phyloP scores from a whole-genome alignment of 92 coral and sea anemone species.

The Chrysogorgia sp. region DNA sequence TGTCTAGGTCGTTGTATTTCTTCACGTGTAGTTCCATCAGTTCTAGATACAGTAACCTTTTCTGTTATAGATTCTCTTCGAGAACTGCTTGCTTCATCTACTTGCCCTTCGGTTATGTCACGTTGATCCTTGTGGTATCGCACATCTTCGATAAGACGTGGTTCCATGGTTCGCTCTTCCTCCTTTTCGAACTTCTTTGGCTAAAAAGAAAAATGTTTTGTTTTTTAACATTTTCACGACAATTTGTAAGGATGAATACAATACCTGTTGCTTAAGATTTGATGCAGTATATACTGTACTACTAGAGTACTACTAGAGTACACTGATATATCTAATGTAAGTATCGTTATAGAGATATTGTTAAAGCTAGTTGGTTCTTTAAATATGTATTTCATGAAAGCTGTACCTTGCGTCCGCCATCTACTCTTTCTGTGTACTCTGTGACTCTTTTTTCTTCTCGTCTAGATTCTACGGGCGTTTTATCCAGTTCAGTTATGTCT shows the following conservation, averaged over 20 bases:
- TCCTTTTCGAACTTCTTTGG: neutral
- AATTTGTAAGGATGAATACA: no score
- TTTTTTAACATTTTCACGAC: no score
- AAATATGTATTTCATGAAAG: no score
- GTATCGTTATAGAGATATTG: no score
- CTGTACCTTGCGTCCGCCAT: neutral
- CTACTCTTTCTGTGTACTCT: neutral
- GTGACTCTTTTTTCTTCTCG: neutral
- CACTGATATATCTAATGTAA: no score
- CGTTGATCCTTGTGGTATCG: conserved; percentile 3
- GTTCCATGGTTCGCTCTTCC: neutral
- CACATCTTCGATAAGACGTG: neutral
- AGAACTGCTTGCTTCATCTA: neutral
- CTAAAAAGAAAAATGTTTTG: neutral
- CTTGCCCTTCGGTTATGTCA: neutral
- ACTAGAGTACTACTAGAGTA: no score
- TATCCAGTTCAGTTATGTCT: conserved; percentile 1
- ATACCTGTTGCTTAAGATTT: no score
- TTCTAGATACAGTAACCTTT: neutral
- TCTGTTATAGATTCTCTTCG: neutral
- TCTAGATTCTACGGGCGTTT: neutral
- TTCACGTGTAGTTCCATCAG: conserved; percentile 1
- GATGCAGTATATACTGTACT: no score
- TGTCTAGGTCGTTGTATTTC: conserved; percentile 1
- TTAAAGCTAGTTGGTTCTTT: no score